Percentiles rank a stretch among this genome's conserved stretches.
phyloP scores from a whole-genome alignment of 2,113 vertebrate genomes.

The Prietella phreatophila region DNA sequence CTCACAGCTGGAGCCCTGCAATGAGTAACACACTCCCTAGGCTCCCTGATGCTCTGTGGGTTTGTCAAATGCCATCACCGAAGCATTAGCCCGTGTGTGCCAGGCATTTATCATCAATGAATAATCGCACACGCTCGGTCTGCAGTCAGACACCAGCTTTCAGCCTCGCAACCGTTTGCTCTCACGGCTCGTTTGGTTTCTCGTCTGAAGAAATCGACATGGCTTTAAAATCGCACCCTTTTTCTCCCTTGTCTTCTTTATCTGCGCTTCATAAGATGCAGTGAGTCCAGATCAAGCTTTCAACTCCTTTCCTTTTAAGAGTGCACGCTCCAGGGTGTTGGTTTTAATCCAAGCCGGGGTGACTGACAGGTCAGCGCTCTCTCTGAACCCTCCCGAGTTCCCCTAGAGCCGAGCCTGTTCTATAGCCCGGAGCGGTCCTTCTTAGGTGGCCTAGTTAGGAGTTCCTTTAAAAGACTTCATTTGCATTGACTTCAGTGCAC shows the following conservation, averaged over 20 bases:
- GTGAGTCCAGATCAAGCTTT: conserved; percentile 8
- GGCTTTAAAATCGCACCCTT: conserved; percentile 33
- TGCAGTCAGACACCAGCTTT: conserved; percentile 26
- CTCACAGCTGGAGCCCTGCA: conserved; percentile 40
- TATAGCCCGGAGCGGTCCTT: not conserved
- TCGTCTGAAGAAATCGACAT: not conserved
- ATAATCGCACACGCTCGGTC: conserved; percentile 30
- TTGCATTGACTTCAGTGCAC: conserved; percentile 38
- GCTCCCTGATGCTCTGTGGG: conserved; percentile 41
- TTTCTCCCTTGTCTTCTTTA: conserved; percentile 2
- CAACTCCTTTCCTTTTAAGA: conserved; percentile 12
- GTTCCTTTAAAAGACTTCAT: conserved; percentile 26
- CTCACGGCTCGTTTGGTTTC: conserved; percentile 2
- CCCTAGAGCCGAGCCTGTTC: conserved; percentile 2
- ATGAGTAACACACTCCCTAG: conserved; percentile 41
- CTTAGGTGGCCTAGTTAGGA: conserved; percentile 36
- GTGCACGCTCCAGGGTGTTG: conserved; percentile 13
- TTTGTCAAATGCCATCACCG: conserved; percentile 29
- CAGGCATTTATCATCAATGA: conserved; percentile 41
- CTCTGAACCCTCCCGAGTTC: not conserved
- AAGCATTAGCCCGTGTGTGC: conserved; percentile 42
- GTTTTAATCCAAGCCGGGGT: conserved; percentile 22
- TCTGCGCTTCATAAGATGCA: conserved; percentile 15
- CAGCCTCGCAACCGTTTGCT: conserved; percentile 16
- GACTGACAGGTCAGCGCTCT: conserved; percentile 6